Evolutionary conservation across 2,113 vertebrate species (phyloP), one percentile per base, ranked within the genome.

Genomic region (Leptobrachium ailaonicum): DNA sequence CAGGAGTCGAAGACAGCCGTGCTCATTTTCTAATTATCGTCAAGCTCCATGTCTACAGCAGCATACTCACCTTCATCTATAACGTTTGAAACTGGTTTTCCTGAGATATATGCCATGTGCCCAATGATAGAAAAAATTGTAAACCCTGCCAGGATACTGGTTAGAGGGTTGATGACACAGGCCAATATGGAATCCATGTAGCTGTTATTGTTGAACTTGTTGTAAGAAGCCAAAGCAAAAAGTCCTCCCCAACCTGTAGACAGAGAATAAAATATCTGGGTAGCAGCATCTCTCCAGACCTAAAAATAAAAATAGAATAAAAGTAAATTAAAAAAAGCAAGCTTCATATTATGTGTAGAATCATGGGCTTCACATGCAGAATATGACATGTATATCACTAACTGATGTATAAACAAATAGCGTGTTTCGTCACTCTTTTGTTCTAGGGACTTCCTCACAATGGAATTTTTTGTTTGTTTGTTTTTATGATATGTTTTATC

Each of bases 281-380:
- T 91, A 2, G 92, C 94, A 6, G 94, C 93, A 32, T 94, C 92
- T 82, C 91, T 93, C 94, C 94, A 95, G n/a, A 92, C 90, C 94
- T 95, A 13, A 50, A 71, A 4, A 50, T 8, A 1, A 32, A 1
- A 32, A 32, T 32, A 32, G 20, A 32, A 32, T 32, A 32, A 32
- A 32, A 32, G 20, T 32, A 32, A 32, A 32, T 32, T 32, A 32
- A 32, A 32, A 32, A 32, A 32, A 32, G 20, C 20, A 32, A 32
- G 20, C 20, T 32, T 32, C 20, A 32, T 32, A 32, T 32, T 32
- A 32, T 32, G 20, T 32, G 20, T 32, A 32, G 20, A 32, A 32
- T 32, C 20, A 32, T 32, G 20, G 20, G 20, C 20, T 32, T 32
- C 20, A 32, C 20, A 32, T 32, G 20, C 20, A 32, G 20, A 32